Base-by-base conservation (phyloP, 2,113 vertebrate species). In the Crotalus tigris region DNA sequence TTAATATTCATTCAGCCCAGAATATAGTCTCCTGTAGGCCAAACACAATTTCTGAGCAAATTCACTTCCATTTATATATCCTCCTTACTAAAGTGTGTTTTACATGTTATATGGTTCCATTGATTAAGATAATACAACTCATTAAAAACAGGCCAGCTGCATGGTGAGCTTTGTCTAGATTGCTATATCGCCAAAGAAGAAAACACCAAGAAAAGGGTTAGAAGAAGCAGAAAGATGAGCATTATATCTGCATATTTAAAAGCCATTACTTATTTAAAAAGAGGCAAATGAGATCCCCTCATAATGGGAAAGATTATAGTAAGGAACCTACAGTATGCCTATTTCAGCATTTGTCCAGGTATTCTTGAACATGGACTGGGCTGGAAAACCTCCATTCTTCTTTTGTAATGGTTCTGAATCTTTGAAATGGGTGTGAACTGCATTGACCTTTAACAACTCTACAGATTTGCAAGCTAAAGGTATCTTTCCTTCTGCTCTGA, bases 11-110 rank as follows among this genome's bases (percentile, higher is more conserved):
- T 96, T 92, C 91, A 13, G 49, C 87, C 57, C 90, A 69, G 95
- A 59, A 93, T 96, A 91, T 92, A 90, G 61, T 69, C 29, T 96
- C 93, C 93, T 93, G 93, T 93, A 96, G 57, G 85, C 93, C 39
- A 85, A 54, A 96, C 92, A 86, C 88, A 90, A 94, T 95, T 95
- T 86, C 94, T 95, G 93, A 29, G 95, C 94, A 93, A 94, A 95
- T 94, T 96, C 95, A 11, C 93, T 95, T 89, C 81, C 86, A 59
- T 95, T 95, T 94, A 26, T 17, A 91, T 81, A 90, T 81, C 86
- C 90, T 94, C 94, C 55, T 55, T 87, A n/a, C 95, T 95, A 95
- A 96, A 93, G 57, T 89, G 2, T 5, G 51, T 46, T 69, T 90
- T 94, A 91, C 89, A n/a, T 91, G 88, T 91, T 88, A 92, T 0